These are phyloP conservation scores for Zaprionus vittiger DNA, from an alignment of 1,140 invertebrate genomes.

Conservation along the genomic window DNA sequence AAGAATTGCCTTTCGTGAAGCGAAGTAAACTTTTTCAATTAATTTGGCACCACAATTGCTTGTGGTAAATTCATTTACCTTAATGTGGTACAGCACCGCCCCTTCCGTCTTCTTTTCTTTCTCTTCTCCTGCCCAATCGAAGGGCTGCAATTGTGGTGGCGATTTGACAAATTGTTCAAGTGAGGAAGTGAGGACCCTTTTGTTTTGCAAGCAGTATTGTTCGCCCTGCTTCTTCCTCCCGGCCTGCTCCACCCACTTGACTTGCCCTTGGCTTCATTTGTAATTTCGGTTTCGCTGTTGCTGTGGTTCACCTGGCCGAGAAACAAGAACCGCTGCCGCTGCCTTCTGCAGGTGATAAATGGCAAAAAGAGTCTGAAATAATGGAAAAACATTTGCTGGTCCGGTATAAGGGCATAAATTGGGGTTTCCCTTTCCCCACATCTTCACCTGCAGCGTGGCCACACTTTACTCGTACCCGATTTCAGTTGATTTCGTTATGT, in stretches of 20 bases:
- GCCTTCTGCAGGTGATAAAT: conserved; percentile 72
- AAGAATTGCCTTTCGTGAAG: conserved; percentile 20
- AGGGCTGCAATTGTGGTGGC: conserved; percentile 75
- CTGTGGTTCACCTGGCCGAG: conserved; percentile 8
- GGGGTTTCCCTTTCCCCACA: background rate
- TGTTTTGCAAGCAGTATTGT: conserved; percentile 47
- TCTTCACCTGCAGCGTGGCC: background rate
- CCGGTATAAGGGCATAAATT: conserved; percentile 60
- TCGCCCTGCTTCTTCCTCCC: background rate
- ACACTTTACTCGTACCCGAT: conserved; percentile 6
- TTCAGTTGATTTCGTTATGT: conserved; percentile 5
- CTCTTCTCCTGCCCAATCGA: conserved; percentile 45
- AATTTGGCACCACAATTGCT: conserved; percentile 55
- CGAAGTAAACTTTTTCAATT: conserved; percentile 77
- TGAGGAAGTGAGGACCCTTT: conserved; percentile 64
- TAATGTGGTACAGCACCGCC: conserved; percentile 34
- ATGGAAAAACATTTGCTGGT: conserved; percentile 73
- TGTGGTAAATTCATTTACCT: conserved; percentile 48
- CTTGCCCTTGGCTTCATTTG: conserved; percentile 59
- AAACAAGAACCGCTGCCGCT: background rate
- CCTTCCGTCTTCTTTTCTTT: background rate
- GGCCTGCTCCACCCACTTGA: background rate
- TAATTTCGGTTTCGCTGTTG: conserved; percentile 55
- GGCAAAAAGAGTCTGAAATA: conserved; percentile 74
- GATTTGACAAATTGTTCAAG: conserved; percentile 79